Base-by-base conservation (phyloP, 2,113 vertebrate genomes). In the Hippocampus zosterae region DNA sequence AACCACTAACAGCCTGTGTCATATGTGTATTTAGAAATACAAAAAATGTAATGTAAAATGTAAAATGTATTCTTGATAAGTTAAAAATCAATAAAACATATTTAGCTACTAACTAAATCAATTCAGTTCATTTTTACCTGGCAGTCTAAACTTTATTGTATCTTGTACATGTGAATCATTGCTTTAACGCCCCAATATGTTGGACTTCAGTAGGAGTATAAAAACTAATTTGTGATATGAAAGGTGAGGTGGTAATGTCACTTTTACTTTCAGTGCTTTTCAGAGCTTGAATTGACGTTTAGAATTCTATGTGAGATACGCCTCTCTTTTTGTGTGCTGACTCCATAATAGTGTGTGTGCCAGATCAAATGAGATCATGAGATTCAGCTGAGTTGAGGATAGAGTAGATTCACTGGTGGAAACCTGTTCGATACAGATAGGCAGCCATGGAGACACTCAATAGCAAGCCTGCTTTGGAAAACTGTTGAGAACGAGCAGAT, bases 361-460 rank as follows among this genome's bases (percentile, higher is more conserved):
- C 13, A 37, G 70, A 57, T 69, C 61, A 78, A 73, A 53, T 84
- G 80, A 79, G 83, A 89, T 83, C 69, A 66, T 77, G 79, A 76
- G 75, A 77, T 85, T 83, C 63, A 77, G 69, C 68, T 74, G 73
- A 76, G 82, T 85, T 82, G 81, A 89, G 79, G 81, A 81, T 73
- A 81, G 71, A 80, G 73, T 71, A 64, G 64, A 83, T 77, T 75
- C 84, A 85, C 85, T 87, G 70, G 77, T 81, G 69, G 79, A 83
- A 75, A 78, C 69, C 70, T 85, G 74, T 70, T 84, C 62, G 78
- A 71, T 70, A 60, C 37, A 81, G 79, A 84, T 71, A 84, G 73
- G 78, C 68, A 67, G 76, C 76, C 8, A 57, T 83, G 72, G 69
- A 81, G 72, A 82, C 74, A 74, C 79, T 83, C 69, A 74, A 80